Conservation (phyloP, 2,888 invertebrate genomes). For the Cheilosia variabilis region DNA sequence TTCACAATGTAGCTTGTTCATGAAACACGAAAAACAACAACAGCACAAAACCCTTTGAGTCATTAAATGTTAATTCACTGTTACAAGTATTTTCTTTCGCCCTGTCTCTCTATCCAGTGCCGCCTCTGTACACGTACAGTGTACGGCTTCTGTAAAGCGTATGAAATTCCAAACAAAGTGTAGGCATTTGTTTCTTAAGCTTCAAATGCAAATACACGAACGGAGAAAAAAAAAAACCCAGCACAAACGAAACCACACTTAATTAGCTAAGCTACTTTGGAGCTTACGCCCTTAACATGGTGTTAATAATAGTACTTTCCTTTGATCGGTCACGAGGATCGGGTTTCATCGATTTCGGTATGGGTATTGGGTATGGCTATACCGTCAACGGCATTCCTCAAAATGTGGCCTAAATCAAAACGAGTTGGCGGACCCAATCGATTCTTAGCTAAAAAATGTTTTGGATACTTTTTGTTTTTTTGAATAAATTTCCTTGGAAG, state of each 20-base stretch:
- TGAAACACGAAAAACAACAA: not conserved
- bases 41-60: conserved; percentile 59
- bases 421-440: conserved; percentile 52
- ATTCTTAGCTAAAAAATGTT: conserved; percentile 48
- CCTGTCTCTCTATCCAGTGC: conserved; percentile 29
- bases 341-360: conserved; percentile 32
- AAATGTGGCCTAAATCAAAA: conserved; percentile 66
- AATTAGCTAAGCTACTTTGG: conserved; percentile 73
- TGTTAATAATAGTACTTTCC: conserved; percentile 74
- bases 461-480: conserved; percentile 25
- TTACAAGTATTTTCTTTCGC: conserved; percentile 52
- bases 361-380: conserved; percentile 11
- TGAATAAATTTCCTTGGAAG: conserved; percentile 73
- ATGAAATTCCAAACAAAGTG: conserved; percentile 67
- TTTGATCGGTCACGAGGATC: conserved; percentile 65
- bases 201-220: conserved; percentile 13
- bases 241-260: conserved; percentile 68
- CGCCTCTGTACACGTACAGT: conserved; percentile 12
- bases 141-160: conserved; percentile 66
- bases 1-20: conserved; percentile 6
- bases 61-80: conserved; percentile 75
- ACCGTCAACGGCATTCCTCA: conserved; percentile 45
- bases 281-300: conserved; percentile 75
- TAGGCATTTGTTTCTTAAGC: conserved; percentile 73
- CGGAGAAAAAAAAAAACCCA: not conserved